These are phyloP conservation scores for Delphinapterus leucas DNA, from an alignment of 2,113 vertebrate genomes.

Conservation along the genomic window DNA sequence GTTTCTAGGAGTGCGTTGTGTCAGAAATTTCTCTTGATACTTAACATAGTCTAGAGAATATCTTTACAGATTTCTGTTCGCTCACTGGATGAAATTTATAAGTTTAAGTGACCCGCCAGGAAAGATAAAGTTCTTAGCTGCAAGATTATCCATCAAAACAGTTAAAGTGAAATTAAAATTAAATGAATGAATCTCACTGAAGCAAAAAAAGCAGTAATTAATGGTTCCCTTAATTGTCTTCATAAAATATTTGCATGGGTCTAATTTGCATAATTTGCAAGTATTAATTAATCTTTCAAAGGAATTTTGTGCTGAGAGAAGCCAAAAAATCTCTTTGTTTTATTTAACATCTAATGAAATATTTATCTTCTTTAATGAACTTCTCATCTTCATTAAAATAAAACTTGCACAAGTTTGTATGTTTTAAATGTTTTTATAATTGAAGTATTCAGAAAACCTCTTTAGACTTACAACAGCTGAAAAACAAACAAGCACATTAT, in stretches of 20 bases:
- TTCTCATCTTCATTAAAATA: constrained; percentile 99
- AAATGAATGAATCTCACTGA: constrained; percentile 99
- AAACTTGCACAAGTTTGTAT: constrained; percentile 97
- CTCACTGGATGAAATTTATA: constrained; percentile 93
- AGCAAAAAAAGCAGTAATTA: constrained; percentile 99
- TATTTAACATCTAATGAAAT: constrained; percentile 99
- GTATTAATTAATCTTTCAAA: constrained; percentile 99
- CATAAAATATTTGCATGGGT: constrained; percentile 99
- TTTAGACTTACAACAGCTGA: constrained; percentile 82
- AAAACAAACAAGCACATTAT: constrained; percentile 85
- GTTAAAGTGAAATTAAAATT: constrained; percentile 99
- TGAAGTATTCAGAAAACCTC: constrained; percentile 85
- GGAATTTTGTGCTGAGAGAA: constrained; percentile 99
- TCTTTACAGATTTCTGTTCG: constrained; percentile 89
- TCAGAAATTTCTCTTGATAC: constrained; percentile 93
- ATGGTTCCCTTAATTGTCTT: constrained; percentile 99
- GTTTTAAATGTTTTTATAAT: constrained; percentile 91
- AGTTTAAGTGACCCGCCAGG: constrained; percentile 97
- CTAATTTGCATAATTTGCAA: constrained; percentile 99
- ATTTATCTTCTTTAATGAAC: constrained; percentile 99
- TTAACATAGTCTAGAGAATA: constrained; percentile 88
- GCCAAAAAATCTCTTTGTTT: constrained; percentile 99
- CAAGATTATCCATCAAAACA: constrained; percentile 99
- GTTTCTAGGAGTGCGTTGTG: constrained; percentile 91
- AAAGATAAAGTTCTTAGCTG: constrained; percentile 99